These are phyloP conservation scores for Argyresthia albistria DNA, from an alignment of 2,888 invertebrate species.

Conservation along the genomic window DNA sequence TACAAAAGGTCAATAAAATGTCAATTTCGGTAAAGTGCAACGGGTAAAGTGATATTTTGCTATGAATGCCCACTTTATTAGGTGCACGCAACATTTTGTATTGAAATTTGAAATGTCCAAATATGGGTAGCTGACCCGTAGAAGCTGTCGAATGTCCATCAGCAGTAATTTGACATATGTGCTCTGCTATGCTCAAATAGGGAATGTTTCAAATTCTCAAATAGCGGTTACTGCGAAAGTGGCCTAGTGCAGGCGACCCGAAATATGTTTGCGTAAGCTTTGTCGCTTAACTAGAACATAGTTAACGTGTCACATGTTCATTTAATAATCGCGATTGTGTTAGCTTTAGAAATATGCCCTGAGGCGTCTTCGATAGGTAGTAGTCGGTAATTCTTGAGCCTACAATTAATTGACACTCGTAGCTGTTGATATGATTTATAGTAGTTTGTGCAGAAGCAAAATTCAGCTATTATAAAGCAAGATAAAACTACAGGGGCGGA, in stretches of 20 bases:
- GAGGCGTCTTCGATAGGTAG: too few species aligned
- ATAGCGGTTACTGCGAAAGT: slow-evolving; percentile 5
- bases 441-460: background rate
- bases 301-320: slow-evolving; percentile 4
- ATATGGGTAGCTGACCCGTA: too few species aligned
- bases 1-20: background rate
- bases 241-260: background rate
- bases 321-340: background rate
- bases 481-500: too few species aligned
- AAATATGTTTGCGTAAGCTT: slow-evolving; percentile 4
- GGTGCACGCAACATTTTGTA: too few species aligned
- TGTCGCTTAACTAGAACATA: slow-evolving; percentile 4
- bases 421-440: background rate
- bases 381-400: too few species aligned
- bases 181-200: too few species aligned
- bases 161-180: too few species aligned
- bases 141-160: too few species aligned
- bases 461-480: too few species aligned
- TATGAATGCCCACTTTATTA: background rate
- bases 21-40: slow-evolving; percentile 1
- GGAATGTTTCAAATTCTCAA: too few species aligned
- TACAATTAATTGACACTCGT: background rate
- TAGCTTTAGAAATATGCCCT: background rate
- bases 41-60: background rate
- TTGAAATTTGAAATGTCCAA: too few species aligned